These are phyloP conservation scores for Pelochelys cantorii DNA, from an alignment of 2,797 vertebrate species.

Conservation along the genomic window DNA sequence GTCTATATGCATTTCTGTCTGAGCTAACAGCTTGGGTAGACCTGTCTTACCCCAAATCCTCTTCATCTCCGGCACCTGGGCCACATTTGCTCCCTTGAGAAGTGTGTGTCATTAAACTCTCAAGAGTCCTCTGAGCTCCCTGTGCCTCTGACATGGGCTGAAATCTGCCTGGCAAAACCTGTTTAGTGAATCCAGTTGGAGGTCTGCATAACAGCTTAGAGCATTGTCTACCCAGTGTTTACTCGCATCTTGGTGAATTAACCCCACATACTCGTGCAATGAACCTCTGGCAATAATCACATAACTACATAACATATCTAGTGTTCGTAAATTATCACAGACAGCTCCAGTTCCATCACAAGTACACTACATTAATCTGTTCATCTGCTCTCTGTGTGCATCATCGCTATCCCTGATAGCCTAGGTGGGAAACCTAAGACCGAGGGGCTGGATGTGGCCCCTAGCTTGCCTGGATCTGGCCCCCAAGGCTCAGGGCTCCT, in stretches of 20 bases:
- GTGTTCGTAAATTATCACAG: background rate
- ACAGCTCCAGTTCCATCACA: background rate
- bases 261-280: slow-evolving; percentile 16
- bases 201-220: no score
- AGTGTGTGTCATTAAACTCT: background rate
- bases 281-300: slow-evolving; percentile 42
- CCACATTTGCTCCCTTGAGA: background rate
- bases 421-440: no score
- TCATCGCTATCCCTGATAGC: background rate
- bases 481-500: no score
- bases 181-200: background rate
- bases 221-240: background rate
- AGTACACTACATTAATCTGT: background rate
- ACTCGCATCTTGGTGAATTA: slow-evolving; percentile 2
- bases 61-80: background rate
- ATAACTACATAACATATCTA: slow-evolving; percentile 18
- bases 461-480: no score
- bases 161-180: background rate
- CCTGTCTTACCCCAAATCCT: background rate
- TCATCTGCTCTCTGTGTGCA: background rate
- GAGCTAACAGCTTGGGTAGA: background rate
- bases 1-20: background rate
- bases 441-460: no score
- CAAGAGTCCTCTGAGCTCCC: background rate
- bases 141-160: background rate